Evolutionary conservation across 2,888 invertebrate genomes (phyloP), one percentile per base, ranked within the genome.

Genomic region (Leucoma salicis): DNA sequence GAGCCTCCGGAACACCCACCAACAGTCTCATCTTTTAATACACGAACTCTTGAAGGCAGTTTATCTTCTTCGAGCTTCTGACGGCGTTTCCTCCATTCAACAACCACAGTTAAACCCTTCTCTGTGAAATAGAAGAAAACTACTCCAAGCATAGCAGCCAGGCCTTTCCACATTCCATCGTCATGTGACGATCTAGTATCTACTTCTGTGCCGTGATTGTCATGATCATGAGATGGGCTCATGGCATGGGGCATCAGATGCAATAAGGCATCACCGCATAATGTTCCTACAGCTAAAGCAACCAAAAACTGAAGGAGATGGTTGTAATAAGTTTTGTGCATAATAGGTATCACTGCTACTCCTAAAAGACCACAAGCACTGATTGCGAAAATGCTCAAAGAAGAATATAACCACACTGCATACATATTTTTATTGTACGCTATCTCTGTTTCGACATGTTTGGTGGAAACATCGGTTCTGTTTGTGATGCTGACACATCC

Each of bases 41-140:
- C 95, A 44, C 94, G 88, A 0, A 95, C 93, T 53, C 94, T 91
- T 1, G 94, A 82, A 0, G 94, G 94, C 13, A 94, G 89, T 53
- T 91, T 86, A 46, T 86, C 90, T 27, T 93, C 93, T 50, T 93
- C 93, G 31, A 92, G 89, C 74, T 93, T 93, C 62, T 95, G 94
- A 15, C 92, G 91, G 29, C 92, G 88, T 63, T 95, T 95, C 32
- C 95, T 91, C 95, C 95, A 96, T 65, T 96, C 96, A 0, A 95
- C 94, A 3, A 95, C 91, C 51, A 96, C 91, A 3, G 94, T 94
- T 18, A 97, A 81, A 0, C 95, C 92, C 67, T 96, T 94, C 74
- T 98, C 98, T 3, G 95, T 95, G 55, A 97, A 92, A 74, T 97
- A 97, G 88, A 98, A 98, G 79, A 97, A 92, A 6, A 96, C 94